Evolutionary conservation across 2,113 vertebrate species (phyloP).

Genomic region (Rhea americana): DNA sequence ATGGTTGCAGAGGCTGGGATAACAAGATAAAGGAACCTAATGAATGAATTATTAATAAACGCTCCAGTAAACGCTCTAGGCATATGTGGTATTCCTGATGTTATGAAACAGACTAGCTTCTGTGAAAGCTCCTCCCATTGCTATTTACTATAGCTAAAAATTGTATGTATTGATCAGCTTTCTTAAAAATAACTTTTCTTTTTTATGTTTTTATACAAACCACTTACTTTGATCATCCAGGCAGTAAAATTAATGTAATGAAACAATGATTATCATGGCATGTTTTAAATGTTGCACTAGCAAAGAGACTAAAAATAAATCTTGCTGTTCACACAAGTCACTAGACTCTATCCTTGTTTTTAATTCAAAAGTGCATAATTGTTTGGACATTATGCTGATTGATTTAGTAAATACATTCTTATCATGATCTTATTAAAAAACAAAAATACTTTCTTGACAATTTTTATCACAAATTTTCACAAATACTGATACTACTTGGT

Average conservation of each 20-base stretch:
- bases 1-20: slow-evolving; percentile 60
- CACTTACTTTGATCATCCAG: background rate
- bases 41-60: background rate
- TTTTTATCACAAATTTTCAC: too few species aligned
- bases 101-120: background rate
- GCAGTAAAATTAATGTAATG: background rate
- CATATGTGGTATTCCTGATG: background rate
- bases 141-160: background rate
- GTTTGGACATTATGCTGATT: background rate
- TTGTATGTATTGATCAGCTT: background rate
- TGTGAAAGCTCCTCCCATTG: background rate
- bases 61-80: background rate
- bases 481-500: background rate
- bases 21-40: background rate
- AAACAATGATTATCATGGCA: background rate
- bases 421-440: background rate
- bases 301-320: background rate
- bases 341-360: background rate
- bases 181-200: background rate
- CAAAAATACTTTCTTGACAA: background rate
- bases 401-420: background rate
- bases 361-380: background rate
- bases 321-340: background rate
- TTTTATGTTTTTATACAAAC: background rate
- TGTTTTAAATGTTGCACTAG: background rate